phyloP scores from a whole-genome alignment of 2,888 invertebrate species.

The Onchidella celtica region DNA sequence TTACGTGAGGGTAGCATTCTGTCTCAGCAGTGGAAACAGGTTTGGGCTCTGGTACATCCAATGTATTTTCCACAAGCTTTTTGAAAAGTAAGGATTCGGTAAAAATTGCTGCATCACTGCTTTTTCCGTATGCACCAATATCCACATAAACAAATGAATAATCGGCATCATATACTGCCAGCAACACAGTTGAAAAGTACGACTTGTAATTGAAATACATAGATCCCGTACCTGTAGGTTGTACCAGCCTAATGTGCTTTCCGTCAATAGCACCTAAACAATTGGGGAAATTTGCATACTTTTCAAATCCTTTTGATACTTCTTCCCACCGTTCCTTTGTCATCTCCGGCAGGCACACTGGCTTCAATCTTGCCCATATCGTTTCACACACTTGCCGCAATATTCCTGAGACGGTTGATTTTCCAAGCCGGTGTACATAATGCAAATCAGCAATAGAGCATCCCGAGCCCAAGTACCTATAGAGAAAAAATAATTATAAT shows the following conservation, averaged over 20 bases:
- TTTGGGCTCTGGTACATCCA: not conserved
- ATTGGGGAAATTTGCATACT: not conserved
- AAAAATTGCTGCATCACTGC: not conserved
- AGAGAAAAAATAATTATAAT: not conserved
- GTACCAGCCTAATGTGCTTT: not conserved
- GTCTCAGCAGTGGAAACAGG: not conserved
- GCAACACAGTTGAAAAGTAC: conserved; percentile 1
- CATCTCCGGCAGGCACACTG: not conserved
- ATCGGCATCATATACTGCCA: conserved; percentile 4
- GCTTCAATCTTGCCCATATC: not conserved
- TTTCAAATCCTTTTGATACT: not conserved
- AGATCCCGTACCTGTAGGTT: conserved; percentile 14
- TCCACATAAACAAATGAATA: not conserved
- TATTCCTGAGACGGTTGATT: not conserved
- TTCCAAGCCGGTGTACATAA: conserved; percentile 3
- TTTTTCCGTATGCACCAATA: not conserved
- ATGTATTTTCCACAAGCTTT: not conserved
- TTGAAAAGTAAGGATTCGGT: not conserved
- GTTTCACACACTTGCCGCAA: not conserved
- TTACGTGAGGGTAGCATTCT: not conserved
- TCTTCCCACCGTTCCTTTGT: not conserved
- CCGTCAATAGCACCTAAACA: not conserved
- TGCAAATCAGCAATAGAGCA: not conserved
- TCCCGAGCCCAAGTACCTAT: conserved; percentile 8
- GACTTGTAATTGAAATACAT: conserved; percentile 5